Base-by-base conservation (phyloP, 1,140 invertebrate species). In the Chironomus striatipennis region DNA sequence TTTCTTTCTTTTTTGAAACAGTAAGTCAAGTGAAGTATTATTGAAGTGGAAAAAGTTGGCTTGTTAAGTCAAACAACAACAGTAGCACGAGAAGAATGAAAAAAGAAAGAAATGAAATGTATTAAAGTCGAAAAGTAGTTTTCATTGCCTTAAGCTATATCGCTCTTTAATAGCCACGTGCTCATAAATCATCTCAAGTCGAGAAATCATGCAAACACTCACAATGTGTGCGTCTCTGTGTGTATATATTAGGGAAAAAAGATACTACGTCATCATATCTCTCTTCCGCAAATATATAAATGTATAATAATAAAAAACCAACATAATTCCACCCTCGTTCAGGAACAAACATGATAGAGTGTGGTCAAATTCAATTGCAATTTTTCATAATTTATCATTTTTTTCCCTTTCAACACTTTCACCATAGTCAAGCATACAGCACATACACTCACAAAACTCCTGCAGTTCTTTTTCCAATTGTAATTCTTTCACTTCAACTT, bases 381-480 rank as follows among this genome's bases (percentile, higher is more conserved):
- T 70, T 70, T 70, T 70, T 70, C 65, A 70, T 70, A 70, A 70
- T 70, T 70, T 70, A 70, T 70, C 65, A 70, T 70, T 18, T 70
- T 21, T 18, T 9, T 18, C 65, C 65, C 65, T 70, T 70, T 18
- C 65, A 20, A 18, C 20, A 34, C 24, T 34, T 34, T 34, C 24
- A 34, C 24, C 24, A 34, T 34, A 34, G 24, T 34, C 24, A 34
- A n/a, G 24, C 24, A 34, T 34, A 34, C 24, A 34, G 24, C 24
- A 18, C 17, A 21, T 5, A 70, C n/a, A 67, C n/a, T 7, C 18
- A 18, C 64, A 20, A 8, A 6, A 7, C 65, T 70, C n/a, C 18
- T 70, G 65, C 17, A 18, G 17, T 57, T 57, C 47, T n/a, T 12
- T 57, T n/a, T 57, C 47, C 47, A 57, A 57, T 12, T 57, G 47